A percentile compares a stretch with the other conserved stretches of the same genome.
phyloP scores from a whole-genome alignment of 2,113 vertebrate genomes.

The Corapipo altera region DNA sequence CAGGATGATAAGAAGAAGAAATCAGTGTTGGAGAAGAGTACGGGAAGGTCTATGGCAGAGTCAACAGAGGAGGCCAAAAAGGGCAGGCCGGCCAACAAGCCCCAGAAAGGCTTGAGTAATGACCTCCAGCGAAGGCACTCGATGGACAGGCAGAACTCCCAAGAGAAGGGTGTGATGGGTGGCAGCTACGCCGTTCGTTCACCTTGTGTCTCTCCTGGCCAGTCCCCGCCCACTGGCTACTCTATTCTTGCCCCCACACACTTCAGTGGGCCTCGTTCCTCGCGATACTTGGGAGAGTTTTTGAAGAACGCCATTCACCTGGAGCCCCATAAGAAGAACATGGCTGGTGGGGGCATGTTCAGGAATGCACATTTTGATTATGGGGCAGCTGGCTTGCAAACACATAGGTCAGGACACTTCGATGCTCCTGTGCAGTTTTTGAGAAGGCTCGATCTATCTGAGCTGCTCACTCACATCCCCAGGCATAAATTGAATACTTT shows the following conservation, averaged over 20 bases:
- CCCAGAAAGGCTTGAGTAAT: conserved; percentile 83
- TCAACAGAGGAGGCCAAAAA: conserved; percentile 86
- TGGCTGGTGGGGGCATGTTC: conserved; percentile 75
- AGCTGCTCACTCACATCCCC: conserved; percentile 93
- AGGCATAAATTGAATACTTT: conserved; percentile 98
- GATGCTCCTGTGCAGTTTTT: conserved; percentile 91
- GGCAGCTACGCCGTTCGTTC: conserved; percentile 76
- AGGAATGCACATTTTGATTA: conserved; percentile 85
- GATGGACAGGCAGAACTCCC: conserved; percentile 90
- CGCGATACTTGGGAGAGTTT: conserved; percentile 93
- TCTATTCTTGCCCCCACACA: conserved; percentile 86
- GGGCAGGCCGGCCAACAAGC: conserved; percentile 80
- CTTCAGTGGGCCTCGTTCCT: conserved; percentile 81
- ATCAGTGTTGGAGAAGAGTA: conserved; percentile 80
- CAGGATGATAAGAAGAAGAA: conserved; percentile 97
- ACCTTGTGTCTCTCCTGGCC: conserved; percentile 89
- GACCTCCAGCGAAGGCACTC: conserved; percentile 90
- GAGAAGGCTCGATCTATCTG: conserved; percentile 93
- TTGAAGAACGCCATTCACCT: conserved; percentile 92
- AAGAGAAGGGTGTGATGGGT: conserved; percentile 77
- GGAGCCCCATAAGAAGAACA: conserved; percentile 88
- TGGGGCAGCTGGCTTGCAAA: conserved; percentile 73
- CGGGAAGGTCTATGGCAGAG: conserved; percentile 76
- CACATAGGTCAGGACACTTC: conserved; percentile 81
- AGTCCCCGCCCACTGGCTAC: conserved; percentile 89